Evolutionary conservation across 2,888 invertebrate genomes (phyloP).

Genomic region (Cosmia trapezina): DNA sequence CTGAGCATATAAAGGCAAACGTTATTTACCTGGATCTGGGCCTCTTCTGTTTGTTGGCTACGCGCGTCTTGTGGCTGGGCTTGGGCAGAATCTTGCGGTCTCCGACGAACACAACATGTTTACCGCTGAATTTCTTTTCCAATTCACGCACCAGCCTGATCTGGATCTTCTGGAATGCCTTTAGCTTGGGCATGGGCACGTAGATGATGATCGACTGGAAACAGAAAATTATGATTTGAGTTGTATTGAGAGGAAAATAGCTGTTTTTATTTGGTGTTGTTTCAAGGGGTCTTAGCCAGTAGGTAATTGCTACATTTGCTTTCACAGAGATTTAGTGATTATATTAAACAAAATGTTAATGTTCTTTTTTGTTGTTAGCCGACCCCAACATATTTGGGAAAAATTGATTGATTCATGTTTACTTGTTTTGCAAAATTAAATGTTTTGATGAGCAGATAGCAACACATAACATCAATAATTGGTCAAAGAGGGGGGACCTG

Average conservation of each 20-base stretch:
- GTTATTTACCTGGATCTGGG: slow-evolving; percentile 91
- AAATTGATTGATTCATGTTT: not conserved
- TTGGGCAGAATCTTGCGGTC: slow-evolving; percentile 99
- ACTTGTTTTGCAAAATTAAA: too few species aligned
- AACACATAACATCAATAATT: too few species aligned
- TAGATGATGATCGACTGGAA: slow-evolving; percentile 98
- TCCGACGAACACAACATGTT: slow-evolving; percentile 99
- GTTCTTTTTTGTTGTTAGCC: too few species aligned
- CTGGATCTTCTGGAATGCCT: slow-evolving; percentile 99
- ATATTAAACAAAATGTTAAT: not conserved
- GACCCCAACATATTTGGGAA: too few species aligned
- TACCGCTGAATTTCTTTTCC: slow-evolving; percentile 99
- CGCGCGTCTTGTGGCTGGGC: slow-evolving; percentile 98
- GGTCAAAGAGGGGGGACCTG: too few species aligned
- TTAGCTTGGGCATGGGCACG: slow-evolving; percentile 99
- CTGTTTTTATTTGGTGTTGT: too few species aligned
- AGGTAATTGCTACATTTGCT: not conserved
- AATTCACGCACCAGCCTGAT: slow-evolving; percentile 98
- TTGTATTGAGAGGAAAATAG: not conserved
- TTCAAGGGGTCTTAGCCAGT: too few species aligned
- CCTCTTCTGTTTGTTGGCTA: slow-evolving; percentile 94
- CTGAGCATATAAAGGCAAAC: not conserved
- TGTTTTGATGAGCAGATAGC: too few species aligned
- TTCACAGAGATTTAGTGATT: not conserved
- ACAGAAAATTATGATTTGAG: slow-evolving; percentile 36